Evolutionary conservation across 1,140 invertebrate species (phyloP), one percentile per base, ranked within the genome.

Genomic region (Drosophila tsacasi): DNA sequence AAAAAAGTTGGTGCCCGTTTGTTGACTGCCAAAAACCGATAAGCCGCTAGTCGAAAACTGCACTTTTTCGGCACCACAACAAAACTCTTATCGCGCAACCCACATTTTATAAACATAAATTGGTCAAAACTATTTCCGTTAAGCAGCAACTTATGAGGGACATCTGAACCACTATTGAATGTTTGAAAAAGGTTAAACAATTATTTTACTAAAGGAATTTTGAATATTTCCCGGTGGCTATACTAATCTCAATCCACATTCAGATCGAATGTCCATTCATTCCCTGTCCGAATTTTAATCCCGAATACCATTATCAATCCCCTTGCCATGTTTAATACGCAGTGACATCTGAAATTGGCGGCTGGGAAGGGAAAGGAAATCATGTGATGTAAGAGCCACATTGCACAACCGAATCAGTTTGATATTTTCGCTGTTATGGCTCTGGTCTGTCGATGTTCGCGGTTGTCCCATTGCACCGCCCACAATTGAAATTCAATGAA

Each of bases 401-500:
- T 81, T 80, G 50, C 72, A 66, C 67, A 81, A 81, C 42, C 47
- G 49, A 60, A 77, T 25, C 32, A 52, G 49, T 58, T 52, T 72
- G 65, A 59, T 63, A 64, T 62, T 65, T 63, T 61, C 37, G 50
- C 58, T 50, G 42, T 65, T 37, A 77, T 42, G 49, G 40, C 47
- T 47, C 30, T 67, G 55, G 32, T 57, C 30, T 52, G 40, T 57
- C 44, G 52, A 32, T 64, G 46, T 46, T 55, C 37, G 57, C 12
- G 40, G 60, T 37, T 39, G 67, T 55, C 46, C 69, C 39, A 55
- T 25, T 74, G 44, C 52, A 57, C 39, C 74, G 61, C 74, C 74
- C 76, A 79, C 66, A 77, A 81, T 77, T 77, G 61, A 76, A 58
- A 72, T 58, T 62, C 65, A 81, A 81, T 81, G 60, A 66, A 66